These are phyloP conservation scores for Epinephelus coioides DNA, from an alignment of 2,797 vertebrate genomes.

Conservation along the genomic window DNA sequence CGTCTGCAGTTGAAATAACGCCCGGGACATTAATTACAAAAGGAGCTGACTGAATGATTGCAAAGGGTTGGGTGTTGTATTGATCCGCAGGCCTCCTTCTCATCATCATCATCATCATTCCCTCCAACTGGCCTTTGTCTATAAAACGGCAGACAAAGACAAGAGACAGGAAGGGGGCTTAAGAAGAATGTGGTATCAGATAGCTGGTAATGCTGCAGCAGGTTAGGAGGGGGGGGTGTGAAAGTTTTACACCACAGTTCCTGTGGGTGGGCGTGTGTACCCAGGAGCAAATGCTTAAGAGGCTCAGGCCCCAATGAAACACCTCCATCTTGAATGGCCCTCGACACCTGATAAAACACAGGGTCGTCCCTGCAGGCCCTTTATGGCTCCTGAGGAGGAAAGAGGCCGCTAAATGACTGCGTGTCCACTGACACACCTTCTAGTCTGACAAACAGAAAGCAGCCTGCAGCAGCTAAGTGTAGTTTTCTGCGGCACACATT, in stretches of 20 bases:
- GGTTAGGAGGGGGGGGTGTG: constrained; percentile 46
- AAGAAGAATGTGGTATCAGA: constrained; percentile 72
- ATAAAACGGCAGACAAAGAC: constrained; percentile 64
- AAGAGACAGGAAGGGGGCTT: constrained; percentile 61
- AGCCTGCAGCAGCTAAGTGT: background rate
- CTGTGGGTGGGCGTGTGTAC: constrained; percentile 58
- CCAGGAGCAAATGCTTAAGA: constrained; percentile 73
- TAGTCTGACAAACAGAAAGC: constrained; percentile 56
- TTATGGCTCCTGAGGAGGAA: constrained; percentile 62
- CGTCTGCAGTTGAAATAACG: constrained; percentile 28
- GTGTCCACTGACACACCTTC: constrained; percentile 15
- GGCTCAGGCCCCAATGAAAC: constrained; percentile 66
- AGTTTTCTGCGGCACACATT: background rate
- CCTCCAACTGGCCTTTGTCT: constrained; percentile 66
- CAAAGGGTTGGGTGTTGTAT: constrained; percentile 54
- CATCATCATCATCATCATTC: constrained; percentile 38
- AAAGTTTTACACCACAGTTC: constrained; percentile 60
- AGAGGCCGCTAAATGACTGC: constrained; percentile 29
- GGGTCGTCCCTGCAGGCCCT: constrained; percentile 58
- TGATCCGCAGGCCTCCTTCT: constrained; percentile 45
- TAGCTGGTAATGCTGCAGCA: constrained; percentile 56
- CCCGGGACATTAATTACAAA: constrained; percentile 51
- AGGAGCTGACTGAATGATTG: constrained; percentile 58
- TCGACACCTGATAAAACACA: constrained; percentile 78
- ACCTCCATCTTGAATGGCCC: constrained; percentile 65